A percentile compares a stretch with the other conserved stretches of the same genome.
Conservation (phyloP, 1,140 invertebrate species). For the Drosophila triauraria region DNA sequence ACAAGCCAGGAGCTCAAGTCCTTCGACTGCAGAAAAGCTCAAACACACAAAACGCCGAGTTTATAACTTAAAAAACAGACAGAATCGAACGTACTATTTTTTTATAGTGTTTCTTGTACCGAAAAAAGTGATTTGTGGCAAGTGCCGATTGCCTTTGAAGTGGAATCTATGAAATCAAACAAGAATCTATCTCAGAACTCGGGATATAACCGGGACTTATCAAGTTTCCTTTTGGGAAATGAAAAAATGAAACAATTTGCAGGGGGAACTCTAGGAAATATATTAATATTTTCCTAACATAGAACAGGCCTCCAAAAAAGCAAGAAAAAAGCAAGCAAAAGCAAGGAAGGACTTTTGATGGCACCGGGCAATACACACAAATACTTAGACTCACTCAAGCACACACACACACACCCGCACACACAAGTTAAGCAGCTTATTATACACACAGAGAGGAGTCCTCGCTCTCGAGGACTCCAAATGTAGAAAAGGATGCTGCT, state of each 20-base stretch:
- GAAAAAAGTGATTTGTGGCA: conserved; percentile 1
- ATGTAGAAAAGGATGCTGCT: conserved; percentile 15
- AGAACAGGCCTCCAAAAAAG: conserved; percentile 23
- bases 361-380: conserved; percentile 52
- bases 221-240: background rate
- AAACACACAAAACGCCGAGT: background rate
- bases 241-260: conserved; percentile 35
- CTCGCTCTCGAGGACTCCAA: conserved; percentile 23
- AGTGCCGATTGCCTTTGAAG: background rate
- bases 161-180: conserved; percentile 1
- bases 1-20: conserved; percentile 1
- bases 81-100: background rate
- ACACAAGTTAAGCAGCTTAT: conserved; percentile 37
- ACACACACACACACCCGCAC: conserved; percentile 4
- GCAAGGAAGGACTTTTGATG: conserved; percentile 31
- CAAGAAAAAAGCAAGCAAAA: conserved; percentile 7
- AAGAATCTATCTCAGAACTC: background rate
- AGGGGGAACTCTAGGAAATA: background rate
- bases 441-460: conserved; percentile 46
- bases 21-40: background rate
- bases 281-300: background rate
- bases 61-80: background rate
- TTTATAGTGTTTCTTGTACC: background rate
- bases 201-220: background rate
- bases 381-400: background rate